Percentiles rank a stretch among this genome's conserved stretches.
phyloP scores from a whole-genome alignment of 35 echinoderm and acorn worm genomes.

The Hemicentrotus pulcherrimus region DNA sequence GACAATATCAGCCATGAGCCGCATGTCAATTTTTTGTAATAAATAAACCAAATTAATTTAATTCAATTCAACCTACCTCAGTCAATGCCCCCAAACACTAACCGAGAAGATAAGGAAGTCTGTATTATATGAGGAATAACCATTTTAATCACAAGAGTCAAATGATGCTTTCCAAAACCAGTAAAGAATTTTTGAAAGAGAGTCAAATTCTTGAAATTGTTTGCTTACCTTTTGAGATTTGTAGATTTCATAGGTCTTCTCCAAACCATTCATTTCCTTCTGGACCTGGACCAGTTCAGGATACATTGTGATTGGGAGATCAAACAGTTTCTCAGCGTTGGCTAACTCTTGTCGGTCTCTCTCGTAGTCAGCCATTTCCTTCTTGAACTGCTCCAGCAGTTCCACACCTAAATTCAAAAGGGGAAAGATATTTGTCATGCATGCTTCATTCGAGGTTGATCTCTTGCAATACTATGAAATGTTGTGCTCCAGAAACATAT shows the following conservation, averaged over 20 bases:
- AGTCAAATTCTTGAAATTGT: background rate
- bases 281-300: constrained; percentile 91
- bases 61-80: no score
- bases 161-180: no score
- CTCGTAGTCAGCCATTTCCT: constrained; percentile 78
- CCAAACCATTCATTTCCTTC: constrained; percentile 95
- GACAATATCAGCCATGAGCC: no score
- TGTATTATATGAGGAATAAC: no score
- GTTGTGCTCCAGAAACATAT: no score
- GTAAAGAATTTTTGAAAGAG: no score
- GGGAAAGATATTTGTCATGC: background rate
- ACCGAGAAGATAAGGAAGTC: no score
- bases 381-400: constrained; percentile 80
- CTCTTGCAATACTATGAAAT: no score
- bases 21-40: no score
- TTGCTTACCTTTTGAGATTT: constrained; percentile 83
- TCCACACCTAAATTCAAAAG: constrained; percentile 66
- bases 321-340: constrained; percentile 97
- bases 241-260: constrained; percentile 94
- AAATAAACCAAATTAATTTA: no score
- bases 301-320: constrained; percentile 92
- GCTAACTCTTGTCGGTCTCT: constrained; percentile 91
- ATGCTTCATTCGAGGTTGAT: background rate
- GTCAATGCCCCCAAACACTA: no score
- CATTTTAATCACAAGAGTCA: no score